Percentiles rank a stretch among this genome's conserved stretches.
phyloP scores from a whole-genome alignment of 2,797 vertebrate genomes.

The Pseudochromis fuscus region DNA sequence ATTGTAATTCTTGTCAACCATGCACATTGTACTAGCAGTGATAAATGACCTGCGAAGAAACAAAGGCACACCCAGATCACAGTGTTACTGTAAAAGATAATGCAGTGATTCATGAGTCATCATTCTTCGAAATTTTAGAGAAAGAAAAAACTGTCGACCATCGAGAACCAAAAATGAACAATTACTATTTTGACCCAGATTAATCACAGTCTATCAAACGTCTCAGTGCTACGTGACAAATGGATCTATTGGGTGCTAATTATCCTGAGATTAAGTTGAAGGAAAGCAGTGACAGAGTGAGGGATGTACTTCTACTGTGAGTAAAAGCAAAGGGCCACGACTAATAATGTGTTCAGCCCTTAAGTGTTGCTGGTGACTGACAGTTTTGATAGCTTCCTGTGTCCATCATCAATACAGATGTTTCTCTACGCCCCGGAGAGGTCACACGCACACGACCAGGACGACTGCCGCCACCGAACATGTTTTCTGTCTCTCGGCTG shows the following conservation, averaged over 20 bases:
- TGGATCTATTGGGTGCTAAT: slow-evolving; percentile 77
- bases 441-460: background rate
- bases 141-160: slow-evolving; percentile 24
- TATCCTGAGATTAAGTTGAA: slow-evolving; percentile 75
- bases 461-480: background rate
- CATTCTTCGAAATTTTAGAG: slow-evolving; percentile 25
- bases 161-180: slow-evolving; percentile 34
- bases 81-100: slow-evolving; percentile 13
- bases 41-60: slow-evolving; percentile 7
- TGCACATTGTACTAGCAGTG: background rate
- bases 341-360: slow-evolving; percentile 68
- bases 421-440: slow-evolving; percentile 43
- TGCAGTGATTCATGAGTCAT: slow-evolving; percentile 12
- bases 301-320: slow-evolving; percentile 62
- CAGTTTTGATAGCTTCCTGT: slow-evolving; percentile 53
- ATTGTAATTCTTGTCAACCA: background rate
- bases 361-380: slow-evolving; percentile 61
- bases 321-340: slow-evolving; percentile 64
- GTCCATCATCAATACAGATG: slow-evolving; percentile 54
- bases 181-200: slow-evolving; percentile 50
- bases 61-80: background rate
- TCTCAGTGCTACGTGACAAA: slow-evolving; percentile 75
- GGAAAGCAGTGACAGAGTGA: slow-evolving; percentile 71
- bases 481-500: slow-evolving; percentile 13
- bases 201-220: slow-evolving; percentile 64